Evolutionary conservation across 2,888 invertebrate genomes (phyloP).

Genomic region (Eumacrocentrus americanus): DNA sequence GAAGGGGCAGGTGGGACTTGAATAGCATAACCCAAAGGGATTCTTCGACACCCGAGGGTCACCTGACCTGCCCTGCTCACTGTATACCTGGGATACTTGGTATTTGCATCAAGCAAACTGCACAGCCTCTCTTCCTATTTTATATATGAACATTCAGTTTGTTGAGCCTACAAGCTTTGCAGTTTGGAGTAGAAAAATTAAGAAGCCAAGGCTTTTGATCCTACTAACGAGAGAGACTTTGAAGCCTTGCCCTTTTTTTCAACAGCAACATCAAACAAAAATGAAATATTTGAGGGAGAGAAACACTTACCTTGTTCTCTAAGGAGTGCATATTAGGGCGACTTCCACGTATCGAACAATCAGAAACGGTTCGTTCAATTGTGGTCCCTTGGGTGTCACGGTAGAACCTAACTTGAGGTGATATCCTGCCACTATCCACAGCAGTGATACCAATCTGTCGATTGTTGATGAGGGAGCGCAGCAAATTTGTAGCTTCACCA

Average conservation of each 20-base stretch:
- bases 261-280: not conserved
- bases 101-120: constrained; percentile 50
- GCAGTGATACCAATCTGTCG: constrained; percentile 74
- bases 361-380: constrained; percentile 63
- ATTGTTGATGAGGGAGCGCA: constrained; percentile 78
- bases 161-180: not conserved
- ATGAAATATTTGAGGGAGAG: not conserved
- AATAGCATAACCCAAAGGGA: constrained; percentile 50
- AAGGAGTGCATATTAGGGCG: constrained; percentile 54
- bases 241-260: not conserved
- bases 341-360: constrained; percentile 56
- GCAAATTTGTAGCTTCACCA: constrained; percentile 77
- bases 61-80: constrained; percentile 45
- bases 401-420: constrained; percentile 67
- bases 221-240: not conserved
- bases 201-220: no score
- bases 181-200: not conserved
- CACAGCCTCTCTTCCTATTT: constrained; percentile 24
- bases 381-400: constrained; percentile 66
- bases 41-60: constrained; percentile 54
- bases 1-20: constrained; percentile 55
- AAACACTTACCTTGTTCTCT: constrained; percentile 52
- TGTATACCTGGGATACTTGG: constrained; percentile 39
- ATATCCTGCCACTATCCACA: constrained; percentile 49
- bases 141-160: not conserved